Evolutionary conservation across 2,797 vertebrate species (phyloP), one percentile per base, ranked within the genome.

Genomic region (Spatula versicolor): DNA sequence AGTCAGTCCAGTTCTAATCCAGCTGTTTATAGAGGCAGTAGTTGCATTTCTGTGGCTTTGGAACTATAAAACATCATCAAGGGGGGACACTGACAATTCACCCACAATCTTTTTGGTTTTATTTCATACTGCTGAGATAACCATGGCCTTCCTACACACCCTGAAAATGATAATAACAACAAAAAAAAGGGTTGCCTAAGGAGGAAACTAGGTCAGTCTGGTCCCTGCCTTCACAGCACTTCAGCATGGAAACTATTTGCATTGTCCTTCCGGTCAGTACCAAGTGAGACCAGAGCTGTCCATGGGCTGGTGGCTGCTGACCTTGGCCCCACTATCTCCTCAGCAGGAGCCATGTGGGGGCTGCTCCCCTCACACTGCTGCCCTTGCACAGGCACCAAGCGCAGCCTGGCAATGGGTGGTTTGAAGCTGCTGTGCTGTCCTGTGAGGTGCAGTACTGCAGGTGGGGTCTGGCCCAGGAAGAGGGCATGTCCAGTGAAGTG

Each of bases 251-350:
- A 72, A 16, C 2, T 5, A 13, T 48, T 72, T 35, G 7, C 59
- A 46, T 26, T 23, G 5, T 2, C 5, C 2, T 25, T 8, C 31
- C 11, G 33, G 58, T 5, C 67, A 86, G 50, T 35, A 60, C 21
- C 4, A 48, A 30, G 28, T 0, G 1, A 52, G 55, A 69, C 6
- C 45, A 50, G 41, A n/a, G 1, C 1, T 35, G 35, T 37, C 41
- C 26, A 3, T 35, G 0, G 1, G 1, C 3, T 0, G 3, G 56
- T n/a, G 80, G 41, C 55, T 71, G 68, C 39, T 55, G 69, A 7
- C 9, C 19, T 14, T 0, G 1, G 9, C 11, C 22, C 16, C 0
- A 1, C 20, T 1, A 0, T 55, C 23, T 35, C 50, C 37, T 5
- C 0, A 1, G 2, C 19, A 25, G 20, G 58, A 41, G 21, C 28